Base-by-base conservation (phyloP, 2,797 vertebrate species). In the Gallirallus australis region DNA sequence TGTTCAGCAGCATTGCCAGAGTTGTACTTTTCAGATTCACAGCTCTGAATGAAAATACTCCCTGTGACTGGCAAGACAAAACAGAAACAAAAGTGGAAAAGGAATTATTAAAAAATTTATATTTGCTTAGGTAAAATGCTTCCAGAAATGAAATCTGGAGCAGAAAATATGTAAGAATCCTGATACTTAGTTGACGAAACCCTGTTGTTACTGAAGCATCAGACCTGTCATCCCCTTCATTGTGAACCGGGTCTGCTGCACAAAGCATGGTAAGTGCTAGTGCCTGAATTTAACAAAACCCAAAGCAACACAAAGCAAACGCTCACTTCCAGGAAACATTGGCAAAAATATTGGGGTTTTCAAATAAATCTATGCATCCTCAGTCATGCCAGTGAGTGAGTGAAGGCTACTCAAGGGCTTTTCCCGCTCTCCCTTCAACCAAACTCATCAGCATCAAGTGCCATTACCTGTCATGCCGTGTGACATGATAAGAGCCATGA, bases 11-110 rank as follows among this genome's bases (percentile, higher is more conserved):
- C 80, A 37, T 63, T 96, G 93, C 93, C 82, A 88, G 83, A 90
- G 63, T 90, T 87, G 57, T 87, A 78, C 28, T 90, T 93, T 82
- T 79, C 70, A 83, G 53, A 92, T 95, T 96, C 85, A 93, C 69
- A 88, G 35, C 65, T 96, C 82, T 88, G 87, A 94, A 87, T 52
- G 86, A 95, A 96, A 94, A 88, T 92, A 92, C 23, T 96, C 66
- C 57, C 77, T 57, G 53, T 88, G 87, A 90, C 76, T 96, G 90
- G 72, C 85, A 91, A 92, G 78, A 76, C 68, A 71, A 91, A 94
- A 68, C 28, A 68, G 84, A 95, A 82, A 86, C 68, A 93, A 78
- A 88, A 94, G 72, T 64, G 56, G 50, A 86, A 94, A 82, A 90
- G 64, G 42, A 82, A 68, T 86, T 93, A 88, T 48, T 87, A 69